Evolutionary conservation across 1,140 invertebrate species (phyloP), one percentile per base, ranked within the genome.

Genomic region (Uloborus diversus): DNA sequence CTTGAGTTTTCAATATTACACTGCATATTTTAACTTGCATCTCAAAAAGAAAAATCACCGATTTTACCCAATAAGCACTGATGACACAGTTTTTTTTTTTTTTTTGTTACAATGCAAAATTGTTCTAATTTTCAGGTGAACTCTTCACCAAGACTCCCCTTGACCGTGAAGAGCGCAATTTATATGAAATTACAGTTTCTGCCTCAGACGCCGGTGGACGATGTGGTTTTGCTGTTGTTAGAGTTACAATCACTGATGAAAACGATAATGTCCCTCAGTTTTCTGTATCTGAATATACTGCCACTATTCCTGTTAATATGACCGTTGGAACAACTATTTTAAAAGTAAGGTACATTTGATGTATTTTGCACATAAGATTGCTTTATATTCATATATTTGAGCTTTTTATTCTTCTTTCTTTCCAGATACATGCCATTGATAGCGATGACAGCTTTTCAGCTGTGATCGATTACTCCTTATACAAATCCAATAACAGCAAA

Each of bases 231-330:
- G 89, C 94, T 2, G 91, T 90, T 7, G 90, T 98, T 4, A 88
- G 92, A 83, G 91, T 97, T 9, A 91, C 90, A 82, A 91, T 98
- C 9, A 87, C 87, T 3, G 96, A 98, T 88, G 90, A 91, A 66
- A 98, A 98, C 87, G 96, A 98, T 85, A 95, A 97, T 87, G 86
- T 90, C 57, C 96, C 96, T 0, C 86, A 88, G 57, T 98, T 97
- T 87, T 86, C 91, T 33, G 86, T 94, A 17, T 90, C 90, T 62
- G 94, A 95, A 86, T 96, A 96, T 84, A 93, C 93, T 86, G 90
- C 90, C 3, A 91, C 91, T 33, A 91, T 94, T 62, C 89, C 90
- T 75, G 87, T 88, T 25, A 92, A 93, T 86, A 85, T 89, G 27
- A 89, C 88, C 1, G 83, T 90, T 5, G 90, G 90, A 84, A 88